Base-by-base conservation (phyloP, 2,888 invertebrate genomes). In the Lymantria monacha region DNA sequence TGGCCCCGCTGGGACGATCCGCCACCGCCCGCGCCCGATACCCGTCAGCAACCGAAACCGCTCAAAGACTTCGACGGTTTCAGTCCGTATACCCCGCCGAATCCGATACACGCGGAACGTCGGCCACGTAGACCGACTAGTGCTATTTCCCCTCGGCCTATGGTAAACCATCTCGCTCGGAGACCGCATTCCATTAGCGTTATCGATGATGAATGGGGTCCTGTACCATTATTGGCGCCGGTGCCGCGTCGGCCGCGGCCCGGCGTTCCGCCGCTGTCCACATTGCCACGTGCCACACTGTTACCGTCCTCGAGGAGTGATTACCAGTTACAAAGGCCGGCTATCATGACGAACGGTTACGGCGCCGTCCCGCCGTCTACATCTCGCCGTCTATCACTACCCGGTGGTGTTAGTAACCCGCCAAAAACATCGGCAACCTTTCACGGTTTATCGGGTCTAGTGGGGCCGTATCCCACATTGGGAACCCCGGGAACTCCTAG, bases 401-500 rank as follows among this genome's bases (percentile, higher is more conserved):
- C 93, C 1, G 92, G 91, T 12, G 82, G 91, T n/a, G 83, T 89
- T 2, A 85, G 84, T 49, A 81, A 77, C 45, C 83, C 85, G 3
- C 93, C 93, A n/a, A 91, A 93, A 65, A 92, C 93, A 0, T 93
- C 93, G 49, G 93, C 94, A 0, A 94, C 94, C 2, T 94, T 93
- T 77, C 93, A 93, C 66, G 93, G 93, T 8, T 76, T 93, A 56
- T 77, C 89, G 36, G 85, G 72, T 11, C 70, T 89, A 60, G 61
- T 83, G 67, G 86, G 82, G 0, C 73, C 74, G 1, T 69, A 76
- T 43, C 80, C 83, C 7, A 48, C 76, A n/a, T 66, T 81, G 64
- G 83, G 83, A 11, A 81, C 86, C 69, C 85, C 90, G 65, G 66
- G 63, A 74, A 93, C 87, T 58, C 93, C 80, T 13, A 86, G 87